These are phyloP conservation scores for Aricia artaxerxes DNA, from an alignment of 2,888 invertebrate species.

Conservation along the genomic window DNA sequence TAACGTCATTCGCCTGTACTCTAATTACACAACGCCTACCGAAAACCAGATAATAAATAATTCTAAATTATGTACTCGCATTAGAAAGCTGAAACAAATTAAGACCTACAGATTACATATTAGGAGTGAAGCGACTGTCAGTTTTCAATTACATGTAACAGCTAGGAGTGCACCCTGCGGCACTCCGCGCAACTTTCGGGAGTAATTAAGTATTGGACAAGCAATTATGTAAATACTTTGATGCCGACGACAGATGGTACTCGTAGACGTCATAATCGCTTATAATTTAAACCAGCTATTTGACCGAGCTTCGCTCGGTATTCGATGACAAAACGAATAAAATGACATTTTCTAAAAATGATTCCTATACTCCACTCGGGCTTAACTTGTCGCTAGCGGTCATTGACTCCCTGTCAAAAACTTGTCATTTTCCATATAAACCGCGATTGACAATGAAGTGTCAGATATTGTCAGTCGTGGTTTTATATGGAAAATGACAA, in stretches of 20 bases:
- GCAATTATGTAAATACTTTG: constrained; percentile 42
- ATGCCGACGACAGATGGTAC: constrained; percentile 41
- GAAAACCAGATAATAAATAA: constrained; percentile 23
- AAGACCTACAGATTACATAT: constrained; percentile 31
- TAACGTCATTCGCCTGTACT: constrained; percentile 6
- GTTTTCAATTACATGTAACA: constrained; percentile 58
- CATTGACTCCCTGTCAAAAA: no score
- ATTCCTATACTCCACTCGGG: no score
- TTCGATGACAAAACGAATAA: no score
- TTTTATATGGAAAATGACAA: no score
- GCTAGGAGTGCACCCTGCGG: constrained; percentile 48
- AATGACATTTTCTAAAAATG: no score
- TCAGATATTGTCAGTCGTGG: no score
- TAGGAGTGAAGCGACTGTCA: constrained; percentile 42
- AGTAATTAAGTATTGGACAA: constrained; percentile 45
- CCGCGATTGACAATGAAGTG: no score
- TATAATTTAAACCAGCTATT: background rate
- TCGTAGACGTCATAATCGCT: background rate
- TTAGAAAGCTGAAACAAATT: constrained; percentile 32
- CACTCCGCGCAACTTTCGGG: constrained; percentile 48
- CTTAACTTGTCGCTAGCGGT: no score
- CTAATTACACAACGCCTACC: constrained; percentile 21
- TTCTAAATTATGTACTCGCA: constrained; percentile 16
- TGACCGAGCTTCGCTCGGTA: no score
- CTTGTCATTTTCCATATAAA: no score